These are phyloP conservation scores for Sthenelais limicola DNA, from an alignment of 2,888 invertebrate species.

Conservation along the genomic window DNA sequence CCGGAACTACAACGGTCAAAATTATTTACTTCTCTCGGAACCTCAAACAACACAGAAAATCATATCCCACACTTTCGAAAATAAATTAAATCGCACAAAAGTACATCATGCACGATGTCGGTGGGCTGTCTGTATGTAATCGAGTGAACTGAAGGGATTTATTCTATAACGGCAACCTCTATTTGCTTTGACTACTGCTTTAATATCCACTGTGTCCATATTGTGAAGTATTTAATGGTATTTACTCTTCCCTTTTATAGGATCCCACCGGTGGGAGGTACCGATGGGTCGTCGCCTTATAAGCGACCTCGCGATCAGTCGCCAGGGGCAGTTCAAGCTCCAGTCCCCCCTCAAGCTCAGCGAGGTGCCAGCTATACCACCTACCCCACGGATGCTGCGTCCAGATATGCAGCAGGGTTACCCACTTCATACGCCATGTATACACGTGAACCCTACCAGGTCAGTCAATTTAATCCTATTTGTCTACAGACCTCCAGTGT, in stretches of 20 bases:
- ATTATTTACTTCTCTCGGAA: no score
- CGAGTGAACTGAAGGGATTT: no score
- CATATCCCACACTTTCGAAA: no score
- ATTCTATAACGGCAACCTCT: no score
- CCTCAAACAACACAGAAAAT: no score
- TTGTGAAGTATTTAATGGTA: not conserved
- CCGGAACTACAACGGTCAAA: no score
- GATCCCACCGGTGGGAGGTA: slow-evolving; percentile 21
- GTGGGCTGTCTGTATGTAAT: no score
- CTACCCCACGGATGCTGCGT: slow-evolving; percentile 5
- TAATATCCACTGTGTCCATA: no score
- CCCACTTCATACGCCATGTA: slow-evolving; percentile 15
- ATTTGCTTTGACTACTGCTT: no score
- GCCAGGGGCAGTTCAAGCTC: slow-evolving; percentile 26
- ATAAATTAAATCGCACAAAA: no score
- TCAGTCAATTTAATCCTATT: not conserved
- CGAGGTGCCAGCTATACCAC: not conserved
- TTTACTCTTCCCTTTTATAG: slow-evolving; percentile 7
- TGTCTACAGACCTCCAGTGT: no score
- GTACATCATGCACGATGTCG: no score
- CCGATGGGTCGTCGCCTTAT: slow-evolving; percentile 31
- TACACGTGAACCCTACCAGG: slow-evolving; percentile 1
- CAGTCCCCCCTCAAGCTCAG: slow-evolving; percentile 6
- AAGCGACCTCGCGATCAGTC: slow-evolving; percentile 47
- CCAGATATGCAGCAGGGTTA: not conserved